Conservation (phyloP, 2,113 vertebrate genomes). For the Anser brachyrhynchus region DNA sequence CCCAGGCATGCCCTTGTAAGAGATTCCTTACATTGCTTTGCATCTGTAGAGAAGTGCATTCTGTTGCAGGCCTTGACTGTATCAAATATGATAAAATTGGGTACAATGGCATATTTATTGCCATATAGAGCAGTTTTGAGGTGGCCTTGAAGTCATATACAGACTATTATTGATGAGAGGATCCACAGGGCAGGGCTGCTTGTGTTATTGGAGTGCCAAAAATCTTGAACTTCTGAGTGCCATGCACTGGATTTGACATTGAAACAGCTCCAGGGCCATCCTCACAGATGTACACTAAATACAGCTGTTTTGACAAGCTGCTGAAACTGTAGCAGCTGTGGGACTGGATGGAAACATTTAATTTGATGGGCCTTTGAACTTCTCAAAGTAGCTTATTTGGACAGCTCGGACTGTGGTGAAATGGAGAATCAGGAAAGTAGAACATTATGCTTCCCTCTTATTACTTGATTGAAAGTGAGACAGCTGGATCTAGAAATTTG, state of each 20-base stretch:
- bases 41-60: neutral
- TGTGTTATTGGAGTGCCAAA: neutral
- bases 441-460: neutral
- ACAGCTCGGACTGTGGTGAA: neutral
- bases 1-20: neutral
- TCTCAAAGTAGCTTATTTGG: neutral
- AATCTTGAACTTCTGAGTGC: neutral
- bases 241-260: neutral
- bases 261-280: neutral
- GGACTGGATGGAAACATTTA: neutral
- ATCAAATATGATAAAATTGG: neutral
- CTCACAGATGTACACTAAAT: neutral
- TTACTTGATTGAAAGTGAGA: neutral
- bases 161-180: neutral
- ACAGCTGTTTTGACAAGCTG: neutral
- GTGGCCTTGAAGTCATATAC: neutral
- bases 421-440: neutral
- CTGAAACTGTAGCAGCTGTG: neutral
- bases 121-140: neutral
- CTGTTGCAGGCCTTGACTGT: neutral
- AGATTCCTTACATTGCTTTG: neutral
- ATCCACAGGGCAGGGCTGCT: neutral
- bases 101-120: neutral
- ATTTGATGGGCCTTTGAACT: neutral
- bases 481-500: neutral